Percentiles rank a stretch among this genome's conserved stretches.
phyloP scores from a whole-genome alignment of 2,113 vertebrate species.

The Rattus rattus region DNA sequence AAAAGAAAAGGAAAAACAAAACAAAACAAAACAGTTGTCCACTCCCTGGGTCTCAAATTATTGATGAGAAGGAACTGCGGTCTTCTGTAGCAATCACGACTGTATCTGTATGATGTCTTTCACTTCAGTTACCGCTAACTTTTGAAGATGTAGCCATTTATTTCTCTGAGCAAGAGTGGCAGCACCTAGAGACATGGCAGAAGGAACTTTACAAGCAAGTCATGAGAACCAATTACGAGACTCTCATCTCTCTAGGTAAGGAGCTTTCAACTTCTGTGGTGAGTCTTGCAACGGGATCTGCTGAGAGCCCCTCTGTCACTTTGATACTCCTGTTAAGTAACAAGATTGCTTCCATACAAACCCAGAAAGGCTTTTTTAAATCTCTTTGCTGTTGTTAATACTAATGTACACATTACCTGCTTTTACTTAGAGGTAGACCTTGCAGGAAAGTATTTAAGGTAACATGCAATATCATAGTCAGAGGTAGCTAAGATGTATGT shows the following conservation, averaged over 20 bases:
- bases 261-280: background rate
- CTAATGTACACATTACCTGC: background rate
- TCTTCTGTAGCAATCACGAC: background rate
- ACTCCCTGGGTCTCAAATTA: background rate
- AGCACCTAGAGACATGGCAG: slow-evolving; percentile 67
- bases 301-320: background rate
- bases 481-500: background rate
- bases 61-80: background rate
- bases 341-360: background rate
- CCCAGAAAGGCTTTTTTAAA: background rate
- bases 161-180: slow-evolving; percentile 78
- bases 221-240: slow-evolving; percentile 76
- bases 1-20: too few relatives aligned
- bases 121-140: slow-evolving; percentile 67
- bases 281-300: background rate
- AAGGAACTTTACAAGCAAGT: slow-evolving; percentile 74
- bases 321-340: background rate
- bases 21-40: background rate
- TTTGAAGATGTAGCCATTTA: slow-evolving; percentile 79
- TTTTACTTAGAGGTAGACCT: too few relatives aligned
- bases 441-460: background rate
- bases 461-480: background rate
- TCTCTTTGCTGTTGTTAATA: background rate
- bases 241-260: slow-evolving; percentile 77
- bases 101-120: background rate